Conservation (phyloP, 2,888 invertebrate genomes). For the Congeria kusceri region DNA sequence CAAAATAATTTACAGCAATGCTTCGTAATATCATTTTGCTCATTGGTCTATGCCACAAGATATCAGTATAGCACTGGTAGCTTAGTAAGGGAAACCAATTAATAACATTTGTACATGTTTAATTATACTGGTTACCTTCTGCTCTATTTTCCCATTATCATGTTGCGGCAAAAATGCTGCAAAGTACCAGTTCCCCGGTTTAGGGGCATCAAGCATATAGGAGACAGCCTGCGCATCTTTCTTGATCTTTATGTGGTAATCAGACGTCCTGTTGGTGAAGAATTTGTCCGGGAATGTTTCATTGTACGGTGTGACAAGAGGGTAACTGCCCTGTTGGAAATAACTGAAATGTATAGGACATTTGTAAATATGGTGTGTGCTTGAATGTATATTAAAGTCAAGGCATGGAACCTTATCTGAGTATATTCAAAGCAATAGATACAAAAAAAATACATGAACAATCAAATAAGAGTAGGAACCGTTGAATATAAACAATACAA, state of each 20-base stretch:
- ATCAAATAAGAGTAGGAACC: too few species aligned
- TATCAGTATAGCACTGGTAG: too few species aligned
- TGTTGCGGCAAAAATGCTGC: conserved; percentile 85
- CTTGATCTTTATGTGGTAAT: conserved; percentile 87
- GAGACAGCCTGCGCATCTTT: conserved; percentile 88
- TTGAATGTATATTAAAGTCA: neutral
- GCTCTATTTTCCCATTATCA: conserved; percentile 56
- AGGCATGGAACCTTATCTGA: neutral
- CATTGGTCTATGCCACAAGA: too few species aligned
- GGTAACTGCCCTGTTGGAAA: conserved; percentile 93
- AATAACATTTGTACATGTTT: too few species aligned
- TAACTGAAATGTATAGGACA: conserved; percentile 87
- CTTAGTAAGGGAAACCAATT: too few species aligned
- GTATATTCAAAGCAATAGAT: too few species aligned
- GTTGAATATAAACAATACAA: too few species aligned
- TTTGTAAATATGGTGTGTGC: too few species aligned
- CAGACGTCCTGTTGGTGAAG: conserved; percentile 77
- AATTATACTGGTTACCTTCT: conserved; percentile 60
- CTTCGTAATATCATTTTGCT: too few species aligned
- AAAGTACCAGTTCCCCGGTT: conserved; percentile 85
- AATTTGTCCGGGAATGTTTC: conserved; percentile 90
- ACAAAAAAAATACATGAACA: too few species aligned
- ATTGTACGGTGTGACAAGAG: conserved; percentile 93
- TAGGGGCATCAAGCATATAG: conserved; percentile 77
- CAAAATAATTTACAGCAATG: too few species aligned